Conservation (phyloP, 1,140 invertebrate genomes). For the Archegozetes longisetosus region DNA sequence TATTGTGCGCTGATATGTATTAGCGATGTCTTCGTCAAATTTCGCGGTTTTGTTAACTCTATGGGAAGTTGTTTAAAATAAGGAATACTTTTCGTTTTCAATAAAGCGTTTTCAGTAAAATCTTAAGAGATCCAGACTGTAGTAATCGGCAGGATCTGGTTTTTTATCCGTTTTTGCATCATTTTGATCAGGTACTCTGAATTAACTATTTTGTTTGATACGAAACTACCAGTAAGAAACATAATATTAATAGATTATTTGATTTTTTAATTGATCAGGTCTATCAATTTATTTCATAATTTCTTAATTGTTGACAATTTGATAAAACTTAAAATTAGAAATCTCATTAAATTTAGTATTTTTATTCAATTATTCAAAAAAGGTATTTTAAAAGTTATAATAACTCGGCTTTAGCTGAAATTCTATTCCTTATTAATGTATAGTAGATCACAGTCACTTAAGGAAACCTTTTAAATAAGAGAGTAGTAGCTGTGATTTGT, state of each 20-base stretch:
- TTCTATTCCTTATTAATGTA: too few relatives aligned
- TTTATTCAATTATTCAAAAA: too few relatives aligned
- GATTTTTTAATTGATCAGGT: too few relatives aligned
- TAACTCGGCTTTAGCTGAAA: too few relatives aligned
- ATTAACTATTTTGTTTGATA: neutral
- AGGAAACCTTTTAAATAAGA: too few relatives aligned
- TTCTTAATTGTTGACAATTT: too few relatives aligned
- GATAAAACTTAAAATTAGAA: too few relatives aligned
- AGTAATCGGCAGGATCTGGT: neutral
- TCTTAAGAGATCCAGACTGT: neutral
- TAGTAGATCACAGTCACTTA: too few relatives aligned
- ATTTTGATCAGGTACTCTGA: neutral
- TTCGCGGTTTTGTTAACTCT: constrained; percentile 1
- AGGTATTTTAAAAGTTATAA: too few relatives aligned
- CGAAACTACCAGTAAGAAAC: constrained; percentile 4
- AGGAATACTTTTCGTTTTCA: constrained; percentile 13
- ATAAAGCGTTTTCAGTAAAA: constrained; percentile 11
- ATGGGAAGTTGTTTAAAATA: constrained; percentile 13
- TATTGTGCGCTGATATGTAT: neutral
- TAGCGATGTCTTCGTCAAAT: neutral
- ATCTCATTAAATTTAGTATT: too few relatives aligned
- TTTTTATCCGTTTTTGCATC: neutral
- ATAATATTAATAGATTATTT: neutral
- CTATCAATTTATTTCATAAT: too few relatives aligned
- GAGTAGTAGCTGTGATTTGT: too few relatives aligned